Conservation (phyloP, 2,888 invertebrate species). For the Hoplodrina ambigua region DNA sequence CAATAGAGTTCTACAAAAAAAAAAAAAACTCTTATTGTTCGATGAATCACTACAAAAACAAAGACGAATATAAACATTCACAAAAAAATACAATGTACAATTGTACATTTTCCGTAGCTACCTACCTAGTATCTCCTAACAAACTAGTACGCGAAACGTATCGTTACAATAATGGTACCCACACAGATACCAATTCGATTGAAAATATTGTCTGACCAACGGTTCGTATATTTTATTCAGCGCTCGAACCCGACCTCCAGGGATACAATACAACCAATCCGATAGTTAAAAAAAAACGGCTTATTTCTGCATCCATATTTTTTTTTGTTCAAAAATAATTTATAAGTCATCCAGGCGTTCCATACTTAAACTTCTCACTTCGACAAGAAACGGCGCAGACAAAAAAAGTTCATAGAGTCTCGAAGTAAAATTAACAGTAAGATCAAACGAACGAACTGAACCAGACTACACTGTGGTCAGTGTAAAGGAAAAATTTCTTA, state of each 20-base stretch:
- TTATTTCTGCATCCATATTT: slow-evolving; percentile 47
- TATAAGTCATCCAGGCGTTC: slow-evolving; percentile 61
- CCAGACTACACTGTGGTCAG: slow-evolving; percentile 76
- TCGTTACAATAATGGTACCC: slow-evolving; percentile 67
- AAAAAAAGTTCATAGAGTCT: slow-evolving; percentile 47
- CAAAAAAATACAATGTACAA: slow-evolving; percentile 19
- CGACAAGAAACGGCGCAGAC: slow-evolving; percentile 59
- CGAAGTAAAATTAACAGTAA: slow-evolving; percentile 66
- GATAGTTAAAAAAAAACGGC: slow-evolving; percentile 54
- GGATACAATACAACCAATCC: slow-evolving; percentile 65
- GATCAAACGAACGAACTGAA: slow-evolving; percentile 59
- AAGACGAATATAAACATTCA: neutral
- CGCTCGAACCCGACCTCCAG: slow-evolving; percentile 51
- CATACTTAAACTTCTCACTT: slow-evolving; percentile 61
- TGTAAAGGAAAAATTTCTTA: slow-evolving; percentile 83
- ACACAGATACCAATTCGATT: slow-evolving; percentile 64
- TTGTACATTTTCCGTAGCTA: slow-evolving; percentile 24
- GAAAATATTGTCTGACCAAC: slow-evolving; percentile 70
- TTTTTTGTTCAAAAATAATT: slow-evolving; percentile 65
- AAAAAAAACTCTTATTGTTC: too few relatives aligned
- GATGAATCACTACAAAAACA: neutral
- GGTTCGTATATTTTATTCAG: slow-evolving; percentile 75
- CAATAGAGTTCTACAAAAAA: too few relatives aligned
- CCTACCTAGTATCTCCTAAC: slow-evolving; percentile 27
- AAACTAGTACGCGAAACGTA: slow-evolving; percentile 50